Evolutionary conservation across 2,797 vertebrate species (phyloP), one percentile per base, ranked within the genome.

Genomic region (Hozukius guyotensis): DNA sequence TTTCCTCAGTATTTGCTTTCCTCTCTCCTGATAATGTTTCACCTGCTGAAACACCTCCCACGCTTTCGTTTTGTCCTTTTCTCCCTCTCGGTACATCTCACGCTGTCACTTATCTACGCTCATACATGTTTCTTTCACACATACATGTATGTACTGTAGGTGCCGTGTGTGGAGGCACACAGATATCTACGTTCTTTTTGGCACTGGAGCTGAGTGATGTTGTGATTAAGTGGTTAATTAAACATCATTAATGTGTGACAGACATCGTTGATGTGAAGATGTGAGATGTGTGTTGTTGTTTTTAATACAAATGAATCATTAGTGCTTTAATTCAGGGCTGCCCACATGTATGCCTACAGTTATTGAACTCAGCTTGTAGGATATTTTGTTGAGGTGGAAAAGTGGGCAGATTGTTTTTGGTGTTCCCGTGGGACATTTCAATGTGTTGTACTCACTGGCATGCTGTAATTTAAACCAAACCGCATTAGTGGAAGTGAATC

Each of bases 141-240:
- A 20, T 29, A 2, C 31, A 25, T 25, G 20, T 14, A 57, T 9
- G n/a, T 5, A 9, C 34, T 67, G 13, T 46, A 34, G n/a, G 9
- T 38, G 36, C 55, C 29, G 8, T 25, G 53, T 34, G 6, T 25
- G 53, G 38, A 53, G 27, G 36, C 52, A 27, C 3, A 4, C 59
- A 64, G 70, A 53, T n/a, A n/a, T n/a, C n/a, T n/a, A n/a, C n/a
- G n/a, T 38, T 68, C 22, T 27, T 69, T 70, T 14, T 63, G 32
- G 27, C 46, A 9, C 13, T 61, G 16, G 46, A 64, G 46, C 63
- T 65, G 32, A 80, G 70, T 27, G 55, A 81, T 82, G 78, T 70
- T 88, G 75, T 84, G 75, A 89, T 83, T 82, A 84, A 78, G 70
- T 69, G 46, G 57, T 81, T 85, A 81, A 83, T 88, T 86, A 80